Evolutionary conservation across 1,140 invertebrate species (phyloP).

Genomic region (Augochlora pura): DNA sequence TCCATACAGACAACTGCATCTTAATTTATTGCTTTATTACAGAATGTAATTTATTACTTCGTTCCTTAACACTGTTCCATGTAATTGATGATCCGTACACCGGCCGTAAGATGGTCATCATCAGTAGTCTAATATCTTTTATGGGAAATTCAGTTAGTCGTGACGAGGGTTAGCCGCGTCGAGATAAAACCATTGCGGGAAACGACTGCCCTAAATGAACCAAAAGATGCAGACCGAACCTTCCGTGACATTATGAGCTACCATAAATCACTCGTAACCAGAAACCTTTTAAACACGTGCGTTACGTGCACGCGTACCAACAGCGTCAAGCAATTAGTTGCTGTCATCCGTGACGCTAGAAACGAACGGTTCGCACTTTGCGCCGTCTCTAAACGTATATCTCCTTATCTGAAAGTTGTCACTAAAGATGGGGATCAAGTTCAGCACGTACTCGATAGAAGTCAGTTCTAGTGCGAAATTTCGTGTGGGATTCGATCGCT

Average conservation of each 20-base stretch:
- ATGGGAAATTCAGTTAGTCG: not conserved
- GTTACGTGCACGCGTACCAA: conserved; percentile 39
- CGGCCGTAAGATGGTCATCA: no score
- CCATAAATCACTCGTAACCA: conserved; percentile 41
- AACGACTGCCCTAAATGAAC: not conserved
- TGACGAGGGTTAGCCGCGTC: not conserved
- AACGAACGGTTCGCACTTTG: conserved; percentile 15
- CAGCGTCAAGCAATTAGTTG: conserved; percentile 49
- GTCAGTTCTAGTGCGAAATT: no score
- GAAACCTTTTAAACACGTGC: conserved; percentile 42
- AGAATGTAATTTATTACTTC: no score
- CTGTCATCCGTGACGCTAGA: conserved; percentile 22
- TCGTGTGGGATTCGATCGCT: no score
- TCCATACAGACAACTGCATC: no score
- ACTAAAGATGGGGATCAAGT: no score
- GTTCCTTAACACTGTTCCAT: no score
- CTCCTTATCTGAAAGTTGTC: not conserved
- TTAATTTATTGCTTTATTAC: no score
- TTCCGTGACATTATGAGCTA: conserved; percentile 13
- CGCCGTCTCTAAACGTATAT: not conserved
- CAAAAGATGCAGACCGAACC: conserved; percentile 16
- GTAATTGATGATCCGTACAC: no score
- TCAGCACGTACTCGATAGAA: no score
- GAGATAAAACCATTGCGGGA: conserved; percentile 3
- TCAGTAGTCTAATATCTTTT: not conserved